Base-by-base conservation (phyloP, 2,113 vertebrate genomes). In the Collichthys lucidus region DNA sequence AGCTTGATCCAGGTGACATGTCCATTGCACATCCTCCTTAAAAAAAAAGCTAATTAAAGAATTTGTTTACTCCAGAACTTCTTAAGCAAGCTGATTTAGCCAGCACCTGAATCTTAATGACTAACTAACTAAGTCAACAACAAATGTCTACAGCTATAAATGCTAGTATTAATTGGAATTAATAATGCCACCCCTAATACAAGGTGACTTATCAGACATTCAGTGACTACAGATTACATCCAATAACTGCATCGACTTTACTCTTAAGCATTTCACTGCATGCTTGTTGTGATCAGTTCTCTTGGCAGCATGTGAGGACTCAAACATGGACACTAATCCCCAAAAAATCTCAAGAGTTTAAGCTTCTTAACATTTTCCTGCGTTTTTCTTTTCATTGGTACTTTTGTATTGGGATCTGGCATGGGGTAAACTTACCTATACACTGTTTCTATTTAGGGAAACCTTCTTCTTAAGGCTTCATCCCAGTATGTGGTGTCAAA, bases 301-400 rank as follows among this genome's bases (percentile, higher is more conserved):
- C 35, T 20, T 11, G 8, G 56, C 47, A 49, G 26, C 26, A 14
- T 79, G 49, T 20, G 57, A 40, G 82, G 59, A 69, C 56, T 19
- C 66, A 5, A 0, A 11, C 55, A 49, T 4, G 7, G 14, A 31
- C 55, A 16, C 26, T 86, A 79, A 86, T 74, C 79, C 70, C 31
- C 5, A 4, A 17, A 29, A 79, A 83, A 76, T 16, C 15, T 0
- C 20, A 64, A 49, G 22, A 64, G 70, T 71, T 69, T 65, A 74
- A 84, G 77, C 63, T 74, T 56, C 29, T 84, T 74, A 20, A 62
- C 26, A n/a, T n/a, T 74, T 35, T 68, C 50, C 29, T 14, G 15
- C 8, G 5, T 53, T 56, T 69, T 47, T 76, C 16, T 46, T 60
- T n/a, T 40, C 59, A 49, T 5, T 64, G n/a, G 64, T 2, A 50